Base-by-base conservation (phyloP, 1,140 invertebrate species). In the Catajapyx aquilonaris region DNA sequence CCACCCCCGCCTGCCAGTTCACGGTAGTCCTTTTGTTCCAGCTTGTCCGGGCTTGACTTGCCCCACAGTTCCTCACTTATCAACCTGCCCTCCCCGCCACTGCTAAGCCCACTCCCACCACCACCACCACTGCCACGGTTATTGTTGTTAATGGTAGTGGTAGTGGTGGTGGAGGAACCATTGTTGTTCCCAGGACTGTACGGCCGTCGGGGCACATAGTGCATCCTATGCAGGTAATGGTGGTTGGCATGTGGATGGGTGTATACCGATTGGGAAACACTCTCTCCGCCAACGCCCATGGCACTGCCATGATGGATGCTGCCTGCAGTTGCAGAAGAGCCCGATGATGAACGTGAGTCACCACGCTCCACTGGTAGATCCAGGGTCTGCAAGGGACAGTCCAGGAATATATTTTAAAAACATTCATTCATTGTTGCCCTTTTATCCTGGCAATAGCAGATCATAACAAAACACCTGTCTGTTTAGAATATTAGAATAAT, bases 301-400 rank as follows among this genome's bases (percentile, higher is more conserved):
- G n/a, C n/a, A n/a, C 28, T 31, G 31, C 37, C 20, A 37, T 38
- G 40, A 43, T 41, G 39, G 42, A 45, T 20, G 42, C 47, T 28
- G 45, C 60, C 47, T 46, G 60, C 49, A 51, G 61, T 54, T 44
- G 54, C 52, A 48, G 63, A 59, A 37, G 71, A 63, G 42, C 75
- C 70, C 43, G 68, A 64, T 31, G 73, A 73, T 42, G 68, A 71
- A 38, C 69, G 62, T 40, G 71, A 68, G 44, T 76, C 72, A 30
- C 68, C 60, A 38, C 69, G 60, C 49, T 77, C 76, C 50, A 78
- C 68, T 38, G 80, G 79, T 51, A 86, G 65, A 54, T 83, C 76
- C 50, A 84, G 58, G 38, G 77, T 73, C 79, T 84, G 54, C 17
- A 61, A 61, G 45, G 40, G 35, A 46, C 37, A 39, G 21, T 11